Evolutionary conservation across 2,797 vertebrate species (phyloP).

Genomic region (Varecia variegata): DNA sequence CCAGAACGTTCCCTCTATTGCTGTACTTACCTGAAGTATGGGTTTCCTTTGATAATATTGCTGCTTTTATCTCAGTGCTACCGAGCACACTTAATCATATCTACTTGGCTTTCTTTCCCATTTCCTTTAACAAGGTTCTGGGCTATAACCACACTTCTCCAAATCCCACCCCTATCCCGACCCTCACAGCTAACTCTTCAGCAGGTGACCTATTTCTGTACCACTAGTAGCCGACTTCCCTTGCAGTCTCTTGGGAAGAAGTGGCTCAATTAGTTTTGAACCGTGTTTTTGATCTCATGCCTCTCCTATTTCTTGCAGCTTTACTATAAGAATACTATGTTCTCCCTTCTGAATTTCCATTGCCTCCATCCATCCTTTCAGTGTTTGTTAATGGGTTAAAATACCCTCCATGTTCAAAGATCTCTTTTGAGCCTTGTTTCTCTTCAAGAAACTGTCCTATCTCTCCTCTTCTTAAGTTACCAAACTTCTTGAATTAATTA

Average conservation of each 20-base stretch:
- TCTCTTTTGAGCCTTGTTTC: background rate
- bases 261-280: background rate
- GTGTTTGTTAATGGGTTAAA: background rate
- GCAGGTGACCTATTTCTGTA: background rate
- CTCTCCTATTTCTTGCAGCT: background rate
- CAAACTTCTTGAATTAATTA: background rate
- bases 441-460: background rate
- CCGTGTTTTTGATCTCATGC: background rate
- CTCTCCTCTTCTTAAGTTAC: background rate
- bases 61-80: background rate
- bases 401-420: background rate
- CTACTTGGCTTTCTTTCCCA: background rate
- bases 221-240: background rate
- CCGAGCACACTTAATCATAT: background rate
- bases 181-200: background rate
- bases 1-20: background rate
- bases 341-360: background rate
- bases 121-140: constrained; percentile 4
- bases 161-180: background rate
- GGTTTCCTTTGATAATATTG: background rate
- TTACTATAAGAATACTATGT: background rate
- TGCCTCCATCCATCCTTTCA: background rate
- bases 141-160: background rate
- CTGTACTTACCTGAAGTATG: background rate
- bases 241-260: background rate